Base-by-base conservation (phyloP, 2,797 vertebrate genomes). In the Hipposideros larvatus region DNA sequence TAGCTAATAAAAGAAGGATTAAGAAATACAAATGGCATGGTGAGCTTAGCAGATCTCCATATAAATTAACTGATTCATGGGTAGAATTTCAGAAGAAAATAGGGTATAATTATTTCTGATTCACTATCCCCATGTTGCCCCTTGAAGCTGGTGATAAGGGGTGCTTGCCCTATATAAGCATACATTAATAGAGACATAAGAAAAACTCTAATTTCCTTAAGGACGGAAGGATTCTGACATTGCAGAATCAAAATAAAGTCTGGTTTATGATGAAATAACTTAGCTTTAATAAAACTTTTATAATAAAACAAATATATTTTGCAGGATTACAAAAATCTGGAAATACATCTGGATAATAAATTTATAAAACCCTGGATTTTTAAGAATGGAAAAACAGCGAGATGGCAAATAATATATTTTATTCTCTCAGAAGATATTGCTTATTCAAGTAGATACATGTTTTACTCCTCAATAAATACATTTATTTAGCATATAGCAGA, bases 1-100 rank as follows among this genome's bases (percentile, higher is more conserved):
- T 55, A 92, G 63, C 73, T 95, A 96, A 92, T 95, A 94, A 97
- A 95, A 95, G 63, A 95, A 96, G 82, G 88, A 95, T 96, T 90
- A 89, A 96, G 74, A 94, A 78, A 26, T 59, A 97, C 31, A 92
- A 91, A 83, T 90, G 79, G 41, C 87, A 57, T 65, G 18, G 53
- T 71, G 75, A 75, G 82, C 61, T 96, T 84, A 90, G 34, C 74
- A 90, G 28, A 87, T 61, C 63, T 83, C 87, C 80, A 84, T 34
- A 51, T 83, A 86, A 94, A 96, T 96, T 74, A 88, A 78, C 57
- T 75, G 51, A 88, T 82, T 88, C 68, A 73, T 65, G 51, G 46
- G 57, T 79, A 84, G 66, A 78, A 82, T 90, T 97, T 91, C 85
- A 91, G 79, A 74, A 84, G 55, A 87, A 96, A 91, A 80, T 21